phyloP scores from a whole-genome alignment of 2,797 vertebrate genomes.

The Danio tinwini region DNA sequence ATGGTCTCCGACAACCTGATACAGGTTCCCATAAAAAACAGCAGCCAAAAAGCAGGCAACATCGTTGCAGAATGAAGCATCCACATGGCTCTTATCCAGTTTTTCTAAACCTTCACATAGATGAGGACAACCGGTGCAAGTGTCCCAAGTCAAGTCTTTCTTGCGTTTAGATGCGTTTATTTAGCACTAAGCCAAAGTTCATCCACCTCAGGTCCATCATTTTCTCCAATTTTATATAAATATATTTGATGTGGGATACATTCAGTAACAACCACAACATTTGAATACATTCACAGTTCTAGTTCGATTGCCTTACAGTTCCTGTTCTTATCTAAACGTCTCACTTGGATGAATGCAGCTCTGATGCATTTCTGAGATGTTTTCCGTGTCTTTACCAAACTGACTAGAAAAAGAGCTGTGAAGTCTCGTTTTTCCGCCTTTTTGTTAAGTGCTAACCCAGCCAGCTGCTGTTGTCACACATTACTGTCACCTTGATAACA shows the following conservation, averaged over 20 bases:
- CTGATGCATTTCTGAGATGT: constrained; percentile 37
- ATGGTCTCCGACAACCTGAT: constrained; percentile 70
- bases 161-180: constrained; percentile 37
- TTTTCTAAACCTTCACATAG: constrained; percentile 34
- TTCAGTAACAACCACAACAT: neutral
- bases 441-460: constrained; percentile 51
- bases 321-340: constrained; percentile 33
- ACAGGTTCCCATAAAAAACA: constrained; percentile 68
- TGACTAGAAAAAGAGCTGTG: neutral
- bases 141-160: neutral
- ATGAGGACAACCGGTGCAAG: neutral
- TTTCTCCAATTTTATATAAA: neutral
- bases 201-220: constrained; percentile 12
- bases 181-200: constrained; percentile 22
- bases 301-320: neutral
- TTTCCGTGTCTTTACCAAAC: constrained; percentile 6
- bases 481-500: constrained; percentile 58
- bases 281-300: constrained; percentile 7
- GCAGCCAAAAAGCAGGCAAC: constrained; percentile 57
- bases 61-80: constrained; percentile 61
- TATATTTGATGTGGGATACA: neutral
- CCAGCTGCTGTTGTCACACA: constrained; percentile 62
- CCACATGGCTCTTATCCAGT: constrained; percentile 56
- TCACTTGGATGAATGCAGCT: constrained; percentile 28
- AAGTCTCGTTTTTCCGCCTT: neutral